Base-by-base conservation (phyloP, 2,797 vertebrate species). In the Lepilemur ruficaudatus region DNA sequence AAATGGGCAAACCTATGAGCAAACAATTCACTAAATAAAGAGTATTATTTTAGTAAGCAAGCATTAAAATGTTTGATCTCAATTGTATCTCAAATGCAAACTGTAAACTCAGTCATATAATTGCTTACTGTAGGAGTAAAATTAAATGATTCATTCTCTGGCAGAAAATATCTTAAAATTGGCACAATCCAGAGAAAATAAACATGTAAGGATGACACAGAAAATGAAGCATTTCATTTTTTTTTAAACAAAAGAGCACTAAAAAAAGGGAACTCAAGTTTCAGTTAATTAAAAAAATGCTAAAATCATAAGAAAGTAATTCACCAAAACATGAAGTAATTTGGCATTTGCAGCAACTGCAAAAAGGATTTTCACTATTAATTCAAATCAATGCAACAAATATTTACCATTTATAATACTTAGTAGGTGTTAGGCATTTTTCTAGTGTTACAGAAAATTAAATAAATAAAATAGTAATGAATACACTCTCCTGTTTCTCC, bases 301-400 rank as follows among this genome's bases (percentile, higher is more conserved):
- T 75, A 79, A 91, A 90, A 79, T 88, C 18, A 80, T 65, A 84
- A 94, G n/a, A 2, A 82, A 94, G 61, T 30, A 87, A 81, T 73
- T 80, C 12, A 35, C 55, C 32, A 91, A 91, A 83, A 41, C 38
- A 84, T 81, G 14, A 85, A 52, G 22, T 70, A 94, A 93, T 81
- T 85, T 91, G 32, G 10, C 43, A 85, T 22, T 76, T 87, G 17
- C 12, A 38, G 0, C 61, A 38, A 86, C 9, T 46, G 25, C 46
- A 63, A 57, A 89, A 90, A 81, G n/a, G 9, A 30, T 70, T 70
- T 55, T 17, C n/a, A 70, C 25, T 70, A 61, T 78, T 89, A 86
- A 76, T 59, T 73, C 20, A 89, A 48, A 92, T 95, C 13, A 94
- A 59, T 50, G 15, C 1, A 76, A 69, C 48, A 89, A 80, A 57